A percentile compares a stretch with the other conserved stretches of the same genome.
Evolutionary conservation across 2,113 vertebrate genomes (phyloP).

Genomic region (Nansenia antarctica): DNA sequence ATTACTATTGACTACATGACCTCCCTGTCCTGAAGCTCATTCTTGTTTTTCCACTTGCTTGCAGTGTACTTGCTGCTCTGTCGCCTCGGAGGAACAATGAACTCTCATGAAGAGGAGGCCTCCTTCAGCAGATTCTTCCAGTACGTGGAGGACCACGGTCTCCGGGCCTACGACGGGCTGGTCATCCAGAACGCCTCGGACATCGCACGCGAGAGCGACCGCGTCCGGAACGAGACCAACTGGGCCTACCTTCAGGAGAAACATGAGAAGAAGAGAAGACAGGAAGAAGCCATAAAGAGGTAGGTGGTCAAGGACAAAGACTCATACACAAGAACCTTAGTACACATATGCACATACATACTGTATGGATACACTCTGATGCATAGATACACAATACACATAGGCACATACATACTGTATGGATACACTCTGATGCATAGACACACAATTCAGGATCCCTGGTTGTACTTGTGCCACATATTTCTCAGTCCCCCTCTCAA

Average conservation of each 20-base stretch:
- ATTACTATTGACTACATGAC: conserved; percentile 4
- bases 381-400: neutral
- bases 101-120: conserved; percentile 81
- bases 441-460: neutral
- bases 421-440: no score
- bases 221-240: conserved; percentile 91
- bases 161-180: conserved; percentile 91
- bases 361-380: no score
- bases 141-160: conserved; percentile 93
- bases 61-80: conserved; percentile 69
- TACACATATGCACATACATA: neutral
- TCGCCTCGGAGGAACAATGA: conserved; percentile 81
- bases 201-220: conserved; percentile 95
- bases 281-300: conserved; percentile 95
- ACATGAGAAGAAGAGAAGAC: conserved; percentile 89
- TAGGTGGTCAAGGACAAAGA: conserved; percentile 66
- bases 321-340: neutral
- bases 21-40: neutral
- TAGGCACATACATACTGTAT: neutral
- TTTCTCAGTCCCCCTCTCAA: no score
- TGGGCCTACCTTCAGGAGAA: conserved; percentile 94
- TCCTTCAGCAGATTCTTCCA: conserved; percentile 87
- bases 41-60: conserved; percentile 27
- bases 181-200: conserved; percentile 98
- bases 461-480: no score